Base-by-base conservation (phyloP, 2,888 invertebrate genomes). In the Cerastis leucographa region DNA sequence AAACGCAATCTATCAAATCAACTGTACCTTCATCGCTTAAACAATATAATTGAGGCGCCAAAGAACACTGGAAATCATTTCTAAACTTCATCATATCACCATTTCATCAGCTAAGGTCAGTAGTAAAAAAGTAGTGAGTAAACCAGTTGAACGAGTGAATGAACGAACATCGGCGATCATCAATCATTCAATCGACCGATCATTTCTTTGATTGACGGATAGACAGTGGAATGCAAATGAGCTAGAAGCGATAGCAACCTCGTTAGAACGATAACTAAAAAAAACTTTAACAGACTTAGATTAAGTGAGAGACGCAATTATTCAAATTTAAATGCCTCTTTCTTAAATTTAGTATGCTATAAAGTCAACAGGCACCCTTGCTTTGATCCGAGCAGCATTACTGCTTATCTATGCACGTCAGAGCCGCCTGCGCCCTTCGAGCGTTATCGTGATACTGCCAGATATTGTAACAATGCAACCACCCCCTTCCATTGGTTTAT, bases 201-300 rank as follows among this genome's bases (percentile, higher is more conserved):
- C 92, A 91, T 92, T 93, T 94, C 91, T 92, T 89, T 96, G 95
- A 96, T 95, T 96, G 96, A 96, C 96, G 93, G 88, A 89, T 93
- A 94, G 95, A 96, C 95, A 95, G 94, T 91, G 94, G 92, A 90
- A 92, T 90, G 92, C 92, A 95, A 96, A 96, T 96, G 95, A 96
- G 93, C 85, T 91, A 89, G 90, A 90, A 90, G 89, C 85, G 83
- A 84, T 88, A 82, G 87, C 65, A 79, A 80, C 49, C 79, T 85
- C 82, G 84, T 88, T 87, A 86, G 76, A 76, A 76, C 71, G 65
- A 68, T 64, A 68, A 77, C 73, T 71, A 78, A 80, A 87, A n/a
- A 85, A 86, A 82, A 77, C 66, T 35, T 44, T 75, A 81, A 80
- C 74, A 70, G 79, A 77, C 78, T 81, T 84, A 85, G 83, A 88